phyloP scores from a whole-genome alignment of 2,888 invertebrate species.

The Biston betularia region DNA sequence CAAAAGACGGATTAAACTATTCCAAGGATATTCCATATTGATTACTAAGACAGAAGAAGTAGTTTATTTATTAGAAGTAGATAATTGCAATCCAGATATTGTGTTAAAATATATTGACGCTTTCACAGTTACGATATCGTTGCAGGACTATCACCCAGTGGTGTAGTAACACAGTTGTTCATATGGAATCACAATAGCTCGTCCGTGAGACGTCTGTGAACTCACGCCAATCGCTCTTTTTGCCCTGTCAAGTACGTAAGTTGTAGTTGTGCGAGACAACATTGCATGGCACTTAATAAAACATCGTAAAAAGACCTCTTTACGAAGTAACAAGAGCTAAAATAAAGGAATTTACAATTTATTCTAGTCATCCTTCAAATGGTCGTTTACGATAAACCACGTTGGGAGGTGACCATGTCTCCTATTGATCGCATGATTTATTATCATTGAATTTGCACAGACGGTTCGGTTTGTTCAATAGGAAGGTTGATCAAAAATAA shows the following conservation, averaged over 20 bases:
- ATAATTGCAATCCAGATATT: too few species aligned
- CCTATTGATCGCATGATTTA: conserved; percentile 68
- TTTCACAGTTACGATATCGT: conserved; percentile 41
- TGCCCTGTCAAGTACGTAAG: conserved; percentile 58
- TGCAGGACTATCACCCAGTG: conserved; percentile 1
- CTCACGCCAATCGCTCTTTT: conserved; percentile 65
- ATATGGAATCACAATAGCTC: conserved; percentile 57
- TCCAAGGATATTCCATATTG: too few species aligned
- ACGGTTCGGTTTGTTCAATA: conserved; percentile 55
- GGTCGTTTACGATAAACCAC: conserved; percentile 48
- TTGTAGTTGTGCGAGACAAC: conserved; percentile 52
- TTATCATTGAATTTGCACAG: conserved; percentile 66
- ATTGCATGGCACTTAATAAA: conserved; percentile 42
- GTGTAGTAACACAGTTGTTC: conserved; percentile 42
- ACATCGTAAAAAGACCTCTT: conserved; percentile 47
- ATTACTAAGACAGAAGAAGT: too few species aligned
- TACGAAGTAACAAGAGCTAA: conserved; percentile 35
- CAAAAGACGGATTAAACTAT: too few species aligned
- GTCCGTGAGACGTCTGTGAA: conserved; percentile 72
- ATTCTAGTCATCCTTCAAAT: conserved; percentile 54
- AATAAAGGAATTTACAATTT: conserved; percentile 49
- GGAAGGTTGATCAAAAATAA: conserved; percentile 41
- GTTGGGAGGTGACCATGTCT: conserved; percentile 58
- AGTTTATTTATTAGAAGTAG: too few species aligned
- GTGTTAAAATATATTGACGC: too few species aligned